Base-by-base conservation (phyloP, 2,113 vertebrate species). In the Cryptotis parvus region DNA sequence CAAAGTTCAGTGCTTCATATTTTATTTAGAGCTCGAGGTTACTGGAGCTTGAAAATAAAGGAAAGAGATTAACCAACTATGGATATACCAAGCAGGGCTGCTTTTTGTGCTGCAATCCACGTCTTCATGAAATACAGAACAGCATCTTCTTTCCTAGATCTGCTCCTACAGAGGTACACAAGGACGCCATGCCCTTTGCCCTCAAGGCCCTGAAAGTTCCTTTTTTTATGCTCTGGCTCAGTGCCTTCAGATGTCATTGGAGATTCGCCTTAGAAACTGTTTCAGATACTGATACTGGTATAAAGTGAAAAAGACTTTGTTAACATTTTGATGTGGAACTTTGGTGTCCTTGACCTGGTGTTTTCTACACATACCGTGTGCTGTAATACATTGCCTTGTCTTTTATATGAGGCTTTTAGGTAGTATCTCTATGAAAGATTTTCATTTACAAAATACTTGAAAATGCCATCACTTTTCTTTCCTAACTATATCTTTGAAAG, bases 101-200 rank as follows among this genome's bases (percentile, higher is more conserved):
- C n/a, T 97, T 95, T 26, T 83, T 75, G 9, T 91, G 89, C 52
- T 63, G 80, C 84, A 94, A 96, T 69, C 89, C 78, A 65, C 92
- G 10, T 90, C 22, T 68, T 29, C 10, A 52, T 41, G 87, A 93
- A 89, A 76, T 83, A 58, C 63, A 33, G 65, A 92, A 78, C 16
- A 37, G 61, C 69, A 90, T 74, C 92, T 78, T 70, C 41, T 89
- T 94, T 90, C 49, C 68, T 9, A 49, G 45, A 49, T 10, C 45
- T 49, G 10, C 45, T 49, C 45, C 9, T 49, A 6, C 9, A 10
- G 45, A 7, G 45, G 45, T 12, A 10, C 45, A 49, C 45, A 49
- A 9, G 14, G 14, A 49, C 14, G 10, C 45, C 14, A 12, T 10
- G 45, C 45, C 45, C 9, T 49, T 49, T 49, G 79, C 58, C 3